phyloP scores from a whole-genome alignment of 2,888 invertebrate species.

The Meloe dianella region DNA sequence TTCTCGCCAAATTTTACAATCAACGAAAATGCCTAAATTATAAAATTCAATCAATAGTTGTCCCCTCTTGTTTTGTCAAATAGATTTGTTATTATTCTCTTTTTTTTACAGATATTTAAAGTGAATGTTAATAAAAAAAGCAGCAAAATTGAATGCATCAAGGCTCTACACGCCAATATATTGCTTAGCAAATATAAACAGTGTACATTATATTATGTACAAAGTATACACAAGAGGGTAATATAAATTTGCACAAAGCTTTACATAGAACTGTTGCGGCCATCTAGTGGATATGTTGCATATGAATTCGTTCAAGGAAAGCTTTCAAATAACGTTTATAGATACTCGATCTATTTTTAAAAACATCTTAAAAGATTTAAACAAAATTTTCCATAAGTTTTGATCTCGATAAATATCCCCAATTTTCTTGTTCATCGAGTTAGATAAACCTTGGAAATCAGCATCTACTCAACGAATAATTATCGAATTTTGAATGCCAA shows the following conservation, averaged over 20 bases:
- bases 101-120: constrained; percentile 40
- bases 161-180: constrained; percentile 53
- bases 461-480: no score
- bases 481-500: no score
- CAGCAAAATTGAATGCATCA: constrained; percentile 51
- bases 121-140: constrained; percentile 46
- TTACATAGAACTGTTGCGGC: constrained; percentile 42
- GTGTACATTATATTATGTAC: constrained; percentile 57
- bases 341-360: neutral
- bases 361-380: no score
- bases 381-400: no score
- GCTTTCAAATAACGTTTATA: neutral
- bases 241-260: constrained; percentile 53
- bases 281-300: constrained; percentile 48
- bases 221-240: constrained; percentile 52
- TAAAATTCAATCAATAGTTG: neutral
- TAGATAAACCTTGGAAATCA: no score
- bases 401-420: no score
- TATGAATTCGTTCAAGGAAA: constrained; percentile 16
- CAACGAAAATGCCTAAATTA: no score
- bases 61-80: neutral
- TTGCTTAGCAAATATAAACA: constrained; percentile 57
- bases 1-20: neutral
- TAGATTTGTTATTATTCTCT: constrained; percentile 19
- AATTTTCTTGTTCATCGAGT: no score